Conservation (phyloP, 2,113 vertebrate species). For the Otolemur garnettii region DNA sequence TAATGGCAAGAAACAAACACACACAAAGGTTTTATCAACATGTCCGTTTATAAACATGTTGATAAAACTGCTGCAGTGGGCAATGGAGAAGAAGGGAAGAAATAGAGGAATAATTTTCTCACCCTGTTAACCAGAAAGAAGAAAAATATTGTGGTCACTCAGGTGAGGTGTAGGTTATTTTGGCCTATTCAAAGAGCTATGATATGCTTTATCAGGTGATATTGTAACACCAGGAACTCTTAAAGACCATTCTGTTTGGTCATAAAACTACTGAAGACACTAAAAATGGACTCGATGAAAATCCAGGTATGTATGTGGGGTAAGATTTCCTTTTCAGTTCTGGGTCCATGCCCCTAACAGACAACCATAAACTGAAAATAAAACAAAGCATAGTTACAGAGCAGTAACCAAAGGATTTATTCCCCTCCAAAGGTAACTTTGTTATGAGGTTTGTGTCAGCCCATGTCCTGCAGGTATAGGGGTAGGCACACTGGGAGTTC, state of each 20-base stretch:
- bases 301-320: background rate
- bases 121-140: background rate
- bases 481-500: background rate
- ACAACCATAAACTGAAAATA: background rate
- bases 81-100: background rate
- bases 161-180: background rate
- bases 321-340: background rate
- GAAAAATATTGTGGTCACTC: too few relatives aligned
- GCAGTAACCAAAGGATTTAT: background rate
- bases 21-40: background rate
- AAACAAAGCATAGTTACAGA: background rate
- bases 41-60: background rate
- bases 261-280: background rate
- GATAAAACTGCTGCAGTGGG: background rate
- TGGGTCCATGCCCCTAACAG: background rate
- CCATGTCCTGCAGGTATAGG: fast-evolving
- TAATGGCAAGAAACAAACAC: background rate
- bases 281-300: background rate
- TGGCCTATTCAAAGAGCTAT: background rate
- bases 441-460: background rate
- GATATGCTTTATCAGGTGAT: background rate
- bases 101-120: background rate
- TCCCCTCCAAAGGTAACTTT: background rate
- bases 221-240: background rate
- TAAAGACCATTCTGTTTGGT: background rate